These are phyloP conservation scores for Pedetes capensis DNA, from an alignment of 2,113 vertebrate genomes.

Conservation along the genomic window DNA sequence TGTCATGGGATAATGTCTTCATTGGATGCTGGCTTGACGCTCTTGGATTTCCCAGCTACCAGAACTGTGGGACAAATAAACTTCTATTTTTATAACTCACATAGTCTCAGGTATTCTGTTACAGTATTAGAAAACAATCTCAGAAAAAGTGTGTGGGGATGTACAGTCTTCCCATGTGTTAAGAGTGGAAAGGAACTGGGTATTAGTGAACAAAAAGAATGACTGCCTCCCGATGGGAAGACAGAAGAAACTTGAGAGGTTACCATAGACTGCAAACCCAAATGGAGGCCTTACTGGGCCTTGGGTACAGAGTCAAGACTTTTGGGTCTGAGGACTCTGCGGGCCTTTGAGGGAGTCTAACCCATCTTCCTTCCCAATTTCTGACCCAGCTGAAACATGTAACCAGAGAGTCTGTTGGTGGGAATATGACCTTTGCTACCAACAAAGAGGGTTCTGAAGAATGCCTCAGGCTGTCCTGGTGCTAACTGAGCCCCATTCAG, in stretches of 20 bases:
- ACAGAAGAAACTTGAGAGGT: background rate
- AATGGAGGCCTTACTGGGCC: background rate
- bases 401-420: background rate
- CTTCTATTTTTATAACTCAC: background rate
- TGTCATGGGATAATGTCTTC: background rate
- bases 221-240: background rate
- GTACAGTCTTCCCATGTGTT: background rate
- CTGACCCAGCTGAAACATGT: background rate
- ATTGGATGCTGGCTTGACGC: background rate
- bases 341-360: background rate
- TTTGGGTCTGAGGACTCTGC: background rate
- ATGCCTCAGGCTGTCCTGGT: background rate
- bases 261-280: background rate
- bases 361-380: background rate
- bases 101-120: background rate
- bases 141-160: background rate
- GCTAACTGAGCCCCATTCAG: too few relatives aligned
- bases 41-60: background rate
- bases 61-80: background rate
- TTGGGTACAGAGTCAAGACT: background rate
- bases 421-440: background rate
- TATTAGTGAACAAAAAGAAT: too few relatives aligned
- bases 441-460: background rate
- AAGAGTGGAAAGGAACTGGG: fast-evolving
- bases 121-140: too few relatives aligned